These are phyloP conservation scores for Tragelaphus buxtoni DNA, from an alignment of 2,113 vertebrate genomes.

Conservation along the genomic window DNA sequence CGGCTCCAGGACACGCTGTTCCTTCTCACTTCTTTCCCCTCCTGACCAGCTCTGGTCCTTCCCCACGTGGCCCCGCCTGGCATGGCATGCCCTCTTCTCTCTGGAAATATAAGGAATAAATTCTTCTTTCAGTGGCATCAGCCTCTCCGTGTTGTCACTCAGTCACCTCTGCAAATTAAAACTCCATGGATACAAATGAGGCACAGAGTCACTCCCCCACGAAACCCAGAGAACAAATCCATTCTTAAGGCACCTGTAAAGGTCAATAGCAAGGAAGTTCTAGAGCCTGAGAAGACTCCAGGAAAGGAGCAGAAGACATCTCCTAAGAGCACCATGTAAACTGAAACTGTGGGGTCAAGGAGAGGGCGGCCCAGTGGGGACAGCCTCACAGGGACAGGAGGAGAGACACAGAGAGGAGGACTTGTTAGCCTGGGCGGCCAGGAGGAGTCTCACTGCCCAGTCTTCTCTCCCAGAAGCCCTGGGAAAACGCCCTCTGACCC, in stretches of 20 bases:
- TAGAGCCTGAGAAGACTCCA: background rate
- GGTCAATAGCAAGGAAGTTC: background rate
- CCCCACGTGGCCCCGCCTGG: accelerated
- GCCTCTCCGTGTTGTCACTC: background rate
- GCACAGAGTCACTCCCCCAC: background rate
- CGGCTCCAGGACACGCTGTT: background rate
- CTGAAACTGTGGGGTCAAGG: background rate
- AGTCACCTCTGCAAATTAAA: background rate
- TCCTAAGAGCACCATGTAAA: background rate
- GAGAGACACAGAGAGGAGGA: background rate
- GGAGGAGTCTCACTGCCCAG: background rate
- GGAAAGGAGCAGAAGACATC: background rate
- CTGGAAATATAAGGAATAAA: background rate
- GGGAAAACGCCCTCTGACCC: background rate
- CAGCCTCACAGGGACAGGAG: background rate
- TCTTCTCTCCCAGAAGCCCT: background rate
- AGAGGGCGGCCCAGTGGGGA: background rate
- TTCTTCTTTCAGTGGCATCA: background rate
- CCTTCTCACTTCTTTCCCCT: background rate
- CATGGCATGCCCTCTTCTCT: background rate
- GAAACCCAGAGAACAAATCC: slow-evolving; percentile 31
- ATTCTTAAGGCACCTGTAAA: background rate
- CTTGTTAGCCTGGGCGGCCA: accelerated
- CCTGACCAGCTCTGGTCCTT: background rate
- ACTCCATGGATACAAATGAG: background rate